phyloP scores from a whole-genome alignment of 2,797 vertebrate species.

The Enoplosus armatus region DNA sequence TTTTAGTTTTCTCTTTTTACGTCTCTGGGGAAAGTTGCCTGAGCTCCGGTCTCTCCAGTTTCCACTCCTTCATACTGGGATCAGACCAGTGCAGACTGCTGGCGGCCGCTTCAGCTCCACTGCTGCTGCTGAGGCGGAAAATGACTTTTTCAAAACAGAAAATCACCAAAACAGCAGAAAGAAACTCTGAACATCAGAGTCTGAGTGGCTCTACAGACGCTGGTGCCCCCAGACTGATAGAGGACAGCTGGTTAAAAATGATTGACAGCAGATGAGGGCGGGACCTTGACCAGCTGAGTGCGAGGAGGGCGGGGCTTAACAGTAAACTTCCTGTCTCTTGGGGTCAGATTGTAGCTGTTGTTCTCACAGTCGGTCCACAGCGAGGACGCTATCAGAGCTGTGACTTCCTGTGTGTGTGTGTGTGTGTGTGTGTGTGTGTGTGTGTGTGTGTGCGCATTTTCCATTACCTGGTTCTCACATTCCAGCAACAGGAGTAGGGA shows the following conservation, averaged over 20 bases:
- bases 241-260: not conserved
- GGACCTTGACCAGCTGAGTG: not conserved
- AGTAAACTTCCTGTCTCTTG: conserved; percentile 7
- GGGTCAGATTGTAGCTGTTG: not conserved
- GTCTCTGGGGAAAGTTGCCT: conserved; percentile 33
- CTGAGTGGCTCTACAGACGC: not conserved
- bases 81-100: conserved; percentile 30
- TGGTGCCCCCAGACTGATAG: not conserved
- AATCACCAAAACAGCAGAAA: conserved; percentile 11
- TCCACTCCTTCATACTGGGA: conserved; percentile 50
- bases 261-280: not conserved
- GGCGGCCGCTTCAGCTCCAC: not conserved
- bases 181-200: not conserved
- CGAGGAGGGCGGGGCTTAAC: not conserved
- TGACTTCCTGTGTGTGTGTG: too few species aligned
- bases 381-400: conserved; percentile 18
- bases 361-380: too few species aligned
- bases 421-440: too few species aligned
- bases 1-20: conserved; percentile 36
- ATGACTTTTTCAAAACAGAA: not conserved
- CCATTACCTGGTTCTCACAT: conserved; percentile 56
- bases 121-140: conserved; percentile 21
- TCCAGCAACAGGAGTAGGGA: conserved; percentile 14
- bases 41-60: conserved; percentile 37
- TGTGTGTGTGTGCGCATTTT: too few species aligned